Percentiles rank a stretch among this genome's conserved stretches.
These are phyloP conservation scores for Bubo bubo DNA, from an alignment of 2,113 vertebrate genomes.

Conservation along the genomic window DNA sequence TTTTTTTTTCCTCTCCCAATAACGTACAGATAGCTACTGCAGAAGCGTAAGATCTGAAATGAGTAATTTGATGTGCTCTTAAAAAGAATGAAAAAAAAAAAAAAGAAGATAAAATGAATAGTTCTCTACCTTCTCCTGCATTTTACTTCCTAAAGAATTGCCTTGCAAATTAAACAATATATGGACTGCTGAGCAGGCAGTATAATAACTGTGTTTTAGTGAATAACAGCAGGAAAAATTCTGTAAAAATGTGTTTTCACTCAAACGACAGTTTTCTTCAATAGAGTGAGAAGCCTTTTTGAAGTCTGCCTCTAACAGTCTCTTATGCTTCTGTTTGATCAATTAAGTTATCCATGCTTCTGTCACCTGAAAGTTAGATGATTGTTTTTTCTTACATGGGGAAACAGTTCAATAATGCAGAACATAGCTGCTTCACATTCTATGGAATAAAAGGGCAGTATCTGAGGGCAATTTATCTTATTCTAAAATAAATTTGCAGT, in stretches of 20 bases:
- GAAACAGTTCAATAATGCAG: neutral
- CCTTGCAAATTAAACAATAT: neutral
- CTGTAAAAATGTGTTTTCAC: neutral
- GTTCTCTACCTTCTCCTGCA: neutral
- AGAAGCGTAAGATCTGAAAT: neutral
- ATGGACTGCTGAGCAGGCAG: neutral
- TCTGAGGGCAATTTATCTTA: neutral
- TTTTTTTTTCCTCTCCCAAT: too few relatives aligned
- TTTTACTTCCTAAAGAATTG: neutral
- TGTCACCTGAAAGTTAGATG: neutral
- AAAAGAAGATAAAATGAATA: rapidly evolving
- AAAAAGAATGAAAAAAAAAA: neutral
- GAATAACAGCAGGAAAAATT: neutral
- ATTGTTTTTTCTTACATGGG: neutral
- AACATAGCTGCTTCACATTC: neutral
- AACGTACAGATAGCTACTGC: neutral
- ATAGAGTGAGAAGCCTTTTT: neutral
- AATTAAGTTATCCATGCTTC: neutral
- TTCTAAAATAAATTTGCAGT: neutral
- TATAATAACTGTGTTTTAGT: neutral
- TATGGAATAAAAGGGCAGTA: neutral
- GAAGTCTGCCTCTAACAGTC: neutral
- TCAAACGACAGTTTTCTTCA: neutral
- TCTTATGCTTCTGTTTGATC: neutral
- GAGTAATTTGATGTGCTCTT: neutral